Evolutionary conservation across 1,140 invertebrate species (phyloP), one percentile per base, ranked within the genome.

Genomic region (Stegodyphus dumicola): DNA sequence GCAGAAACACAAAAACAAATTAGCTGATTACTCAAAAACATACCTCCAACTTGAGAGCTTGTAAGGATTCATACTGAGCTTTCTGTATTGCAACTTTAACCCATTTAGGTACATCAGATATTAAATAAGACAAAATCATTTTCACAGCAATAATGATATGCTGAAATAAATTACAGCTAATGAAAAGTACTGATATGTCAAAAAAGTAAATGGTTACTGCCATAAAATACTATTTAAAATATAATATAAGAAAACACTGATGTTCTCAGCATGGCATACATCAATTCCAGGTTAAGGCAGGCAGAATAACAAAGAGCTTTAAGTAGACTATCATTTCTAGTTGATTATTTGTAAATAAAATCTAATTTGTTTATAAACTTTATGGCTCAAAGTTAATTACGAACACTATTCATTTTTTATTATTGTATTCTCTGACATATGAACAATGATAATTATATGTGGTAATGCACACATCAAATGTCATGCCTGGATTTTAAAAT

Each of bases 121-220:
- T 99, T n/a, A 96, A 93, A 88, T 97, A 98, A 64, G 97, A 96
- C 93, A 99, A 96, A 17, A 98, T 92, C 0, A 96, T 96, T 4
- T 97, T 98, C 7, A 98, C 90, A 0, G 95, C 94, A 88, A 99
- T 97, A 2, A 99, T 96, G 5, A 97, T 92, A 90, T 97, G 96
- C 97, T 98, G 90, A 17, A 92, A 89, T 88, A 88, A 88, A 33
- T 33, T 33, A 33, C 33, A 33, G 33, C 33, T 33, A 1, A 33
- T 33, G 33, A 33, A 33, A 33, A 33, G 33, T 33, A 33, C 33
- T 33, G 33, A 33, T 33, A 33, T 33, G 33, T 33, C 33, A 77
- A 17, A 56, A 87, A 70, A 86, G 67, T 80, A 78, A 86, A 49
- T 65, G 70, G 33, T 66, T 33, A 17, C 49, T 48, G 7, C 11